Base-by-base conservation (phyloP, 2,888 invertebrate genomes). In the Drosophila multiciliata region DNA sequence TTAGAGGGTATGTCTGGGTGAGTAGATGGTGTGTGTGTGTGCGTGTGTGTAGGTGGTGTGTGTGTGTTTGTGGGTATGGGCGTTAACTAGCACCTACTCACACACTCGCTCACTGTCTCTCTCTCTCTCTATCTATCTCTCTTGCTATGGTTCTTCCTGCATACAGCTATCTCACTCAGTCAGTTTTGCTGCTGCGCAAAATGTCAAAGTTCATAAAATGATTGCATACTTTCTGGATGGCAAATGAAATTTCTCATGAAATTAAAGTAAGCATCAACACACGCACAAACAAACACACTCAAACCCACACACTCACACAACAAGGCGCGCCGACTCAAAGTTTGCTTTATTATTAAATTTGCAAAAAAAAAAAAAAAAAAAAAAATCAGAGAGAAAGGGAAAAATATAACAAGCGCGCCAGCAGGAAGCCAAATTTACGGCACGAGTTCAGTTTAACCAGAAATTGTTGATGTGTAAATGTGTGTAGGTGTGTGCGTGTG, bases 201-300 rank as follows among this genome's bases (percentile, higher is more conserved):
- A 84, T 84, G 80, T 75, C 75, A 82, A 72, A 82, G 82, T 77
- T 81, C 77, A 65, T 53, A 68, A 79, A 77, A 82, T 74, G 63
- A 74, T 77, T 83, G 85, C 83, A 85, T 83, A 83, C 77, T 81
- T 85, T 77, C 49, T 60, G 78, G 69, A 54, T 53, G 80, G 55
- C 65, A 62, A 62, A 69, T 69, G 74, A 76, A 81, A 75, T 72
- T 82, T 73, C 70, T 74, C 69, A 74, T 84, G 68, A 69, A 84
- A 82, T 80, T 80, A 69, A 82, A 84, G 59, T 74, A 58, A 73
- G 68, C 61, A 70, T 60, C 40, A 66, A 49, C 35, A 72, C n/a
- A 58, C 53, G 45, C 62, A 32, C 55, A 52, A 66, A 63, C 68
- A 59, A 65, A 60, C 23, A 62, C 50, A 59, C 49, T 40, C 49